Evolutionary conservation across 2,888 invertebrate species (phyloP).

Genomic region (Tanytarsus gracilentus): DNA sequence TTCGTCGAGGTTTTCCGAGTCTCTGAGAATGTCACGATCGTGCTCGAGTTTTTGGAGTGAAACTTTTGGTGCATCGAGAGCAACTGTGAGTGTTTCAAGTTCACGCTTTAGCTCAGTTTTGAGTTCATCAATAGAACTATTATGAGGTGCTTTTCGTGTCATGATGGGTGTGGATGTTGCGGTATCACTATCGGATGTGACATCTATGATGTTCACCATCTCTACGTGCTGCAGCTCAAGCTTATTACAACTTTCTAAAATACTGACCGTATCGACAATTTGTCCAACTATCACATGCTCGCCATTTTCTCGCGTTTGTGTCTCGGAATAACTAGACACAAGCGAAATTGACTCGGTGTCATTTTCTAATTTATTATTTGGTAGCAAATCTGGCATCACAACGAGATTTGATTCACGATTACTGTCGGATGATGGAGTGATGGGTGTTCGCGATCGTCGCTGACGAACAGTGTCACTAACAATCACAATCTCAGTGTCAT

Average conservation of each 20-base stretch:
- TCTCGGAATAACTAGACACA: conserved; percentile 52
- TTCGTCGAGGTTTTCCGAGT: conserved; percentile 35
- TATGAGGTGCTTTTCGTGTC: conserved; percentile 29
- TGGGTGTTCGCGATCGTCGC: conserved; percentile 40
- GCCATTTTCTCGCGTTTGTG: neutral
- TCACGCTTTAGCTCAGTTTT: conserved; percentile 31
- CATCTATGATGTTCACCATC: conserved; percentile 49
- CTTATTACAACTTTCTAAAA: conserved; percentile 47
- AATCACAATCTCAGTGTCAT: conserved; percentile 50
- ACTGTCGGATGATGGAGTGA: neutral
- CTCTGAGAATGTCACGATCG: conserved; percentile 41
- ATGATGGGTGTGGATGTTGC: conserved; percentile 31
- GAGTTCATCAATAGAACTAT: conserved; percentile 32
- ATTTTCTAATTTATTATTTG: conserved; percentile 42
- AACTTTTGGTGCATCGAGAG: conserved; percentile 29
- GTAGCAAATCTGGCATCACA: conserved; percentile 45
- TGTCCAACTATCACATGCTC: conserved; percentile 37
- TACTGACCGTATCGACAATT: conserved; percentile 46
- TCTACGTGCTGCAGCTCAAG: conserved; percentile 50
- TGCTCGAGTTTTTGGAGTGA: conserved; percentile 39
- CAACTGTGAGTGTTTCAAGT: conserved; percentile 29
- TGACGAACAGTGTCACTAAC: conserved; percentile 56
- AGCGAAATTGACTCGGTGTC: conserved; percentile 56
- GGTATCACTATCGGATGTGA: conserved; percentile 46
- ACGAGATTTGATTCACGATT: conserved; percentile 32